phyloP scores from a whole-genome alignment of 2,797 vertebrate species.

The Muscicapa comitata region DNA sequence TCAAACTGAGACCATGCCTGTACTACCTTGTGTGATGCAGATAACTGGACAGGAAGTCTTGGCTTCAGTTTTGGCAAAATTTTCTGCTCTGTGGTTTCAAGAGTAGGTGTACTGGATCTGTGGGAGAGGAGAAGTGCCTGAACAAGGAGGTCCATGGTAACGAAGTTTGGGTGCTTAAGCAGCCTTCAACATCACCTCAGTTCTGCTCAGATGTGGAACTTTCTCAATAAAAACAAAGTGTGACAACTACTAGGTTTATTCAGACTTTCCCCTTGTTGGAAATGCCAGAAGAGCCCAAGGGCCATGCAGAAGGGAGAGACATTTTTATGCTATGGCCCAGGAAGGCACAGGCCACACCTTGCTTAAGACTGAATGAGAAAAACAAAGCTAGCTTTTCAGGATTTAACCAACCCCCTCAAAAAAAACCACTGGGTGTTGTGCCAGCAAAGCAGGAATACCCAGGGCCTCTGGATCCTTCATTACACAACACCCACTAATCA shows the following conservation, averaged over 20 bases:
- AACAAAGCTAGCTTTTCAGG: background rate
- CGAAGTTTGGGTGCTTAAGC: background rate
- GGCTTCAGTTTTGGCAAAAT: constrained; percentile 8
- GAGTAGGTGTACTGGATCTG: background rate
- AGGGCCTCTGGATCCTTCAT: background rate
- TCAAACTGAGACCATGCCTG: background rate
- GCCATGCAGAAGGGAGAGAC: background rate
- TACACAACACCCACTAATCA: background rate
- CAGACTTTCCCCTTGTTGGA: background rate
- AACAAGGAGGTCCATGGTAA: background rate
- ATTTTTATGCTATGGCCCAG: background rate
- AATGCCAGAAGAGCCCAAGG: background rate
- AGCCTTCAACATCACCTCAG: background rate
- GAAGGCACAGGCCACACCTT: background rate
- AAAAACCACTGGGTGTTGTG: background rate
- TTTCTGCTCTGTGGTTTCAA: background rate
- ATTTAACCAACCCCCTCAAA: background rate
- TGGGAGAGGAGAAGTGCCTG: background rate
- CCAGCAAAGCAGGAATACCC: background rate
- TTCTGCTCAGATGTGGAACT: background rate
- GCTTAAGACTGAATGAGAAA: background rate
- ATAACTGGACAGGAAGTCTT: background rate
- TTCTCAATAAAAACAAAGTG: background rate
- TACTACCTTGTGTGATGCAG: constrained; percentile 44
- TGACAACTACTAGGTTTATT: background rate